A percentile compares a stretch with the other conserved stretches of the same genome.
Evolutionary conservation across 1,140 invertebrate genomes (phyloP).

Genomic region (Lycorma delicatula): DNA sequence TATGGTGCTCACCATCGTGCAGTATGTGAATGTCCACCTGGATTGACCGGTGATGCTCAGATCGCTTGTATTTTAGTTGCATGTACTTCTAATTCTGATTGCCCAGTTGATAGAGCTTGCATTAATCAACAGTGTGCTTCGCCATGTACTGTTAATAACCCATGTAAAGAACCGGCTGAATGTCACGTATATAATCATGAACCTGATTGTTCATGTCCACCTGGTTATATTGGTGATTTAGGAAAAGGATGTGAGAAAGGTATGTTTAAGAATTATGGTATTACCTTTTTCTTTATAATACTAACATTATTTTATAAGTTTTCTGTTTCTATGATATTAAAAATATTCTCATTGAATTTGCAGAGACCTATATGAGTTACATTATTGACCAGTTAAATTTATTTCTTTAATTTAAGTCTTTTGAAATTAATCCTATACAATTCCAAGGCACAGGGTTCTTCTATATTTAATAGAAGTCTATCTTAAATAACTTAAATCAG

Average conservation of each 20-base stretch:
- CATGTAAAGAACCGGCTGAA: conserved; percentile 58
- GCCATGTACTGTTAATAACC: conserved; percentile 56
- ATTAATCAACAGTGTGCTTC: conserved; percentile 68
- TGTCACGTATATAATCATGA: conserved; percentile 69
- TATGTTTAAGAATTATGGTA: conserved; percentile 24
- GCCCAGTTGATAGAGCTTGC: conserved; percentile 64
- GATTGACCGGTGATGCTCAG: conserved; percentile 70
- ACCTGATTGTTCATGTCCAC: conserved; percentile 66
- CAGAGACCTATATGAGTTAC: too few species aligned
- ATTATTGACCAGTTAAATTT: too few species aligned
- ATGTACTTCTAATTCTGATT: conserved; percentile 65
- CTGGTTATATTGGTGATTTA: conserved; percentile 59
- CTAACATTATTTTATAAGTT: too few species aligned
- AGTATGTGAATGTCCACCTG: conserved; percentile 69
- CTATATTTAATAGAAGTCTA: too few species aligned
- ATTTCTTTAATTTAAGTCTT: too few species aligned
- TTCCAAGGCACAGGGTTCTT: too few species aligned
- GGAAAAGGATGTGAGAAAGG: conserved; percentile 54
- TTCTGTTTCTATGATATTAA: too few species aligned
- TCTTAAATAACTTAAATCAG: too few species aligned
- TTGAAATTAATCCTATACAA: too few species aligned
- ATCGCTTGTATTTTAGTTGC: conserved; percentile 63
- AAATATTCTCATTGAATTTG: too few species aligned
- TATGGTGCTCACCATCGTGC: conserved; percentile 67
- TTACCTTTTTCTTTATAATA: too few species aligned